Evolutionary conservation across 2,797 vertebrate species (phyloP), one percentile per base, ranked within the genome.

Genomic region (Odontamblyopus rebecca): DNA sequence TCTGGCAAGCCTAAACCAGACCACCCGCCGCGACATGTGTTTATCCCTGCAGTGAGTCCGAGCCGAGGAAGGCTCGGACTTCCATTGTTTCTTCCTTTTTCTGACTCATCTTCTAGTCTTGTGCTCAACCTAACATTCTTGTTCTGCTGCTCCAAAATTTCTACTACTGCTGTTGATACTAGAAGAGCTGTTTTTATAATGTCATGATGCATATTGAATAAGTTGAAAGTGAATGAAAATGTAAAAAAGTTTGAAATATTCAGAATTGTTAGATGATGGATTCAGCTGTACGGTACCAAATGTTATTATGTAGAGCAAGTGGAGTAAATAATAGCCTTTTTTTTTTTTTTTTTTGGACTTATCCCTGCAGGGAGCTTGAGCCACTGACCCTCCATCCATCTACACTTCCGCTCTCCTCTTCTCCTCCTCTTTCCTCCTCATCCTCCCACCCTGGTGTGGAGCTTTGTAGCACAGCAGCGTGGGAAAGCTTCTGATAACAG

Each of bases 401-500:
- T 85, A 83, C 81, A 79, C 83, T 87, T 88, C 82, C 69, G 71
- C 85, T 86, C 86, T 83, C 86, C 86, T 85, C 89, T 82, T 91
- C 86, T 85, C 89, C 83, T 91, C 88, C 86, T 88, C 82, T 86
- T 85, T 83, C 86, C 38, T 44, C 41, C 86, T 85, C 89, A 84
- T 91, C 89, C 87, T 88, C 82, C 85, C 81, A 75, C 90, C 87
- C 88, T 89, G 87, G 89, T 78, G 85, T 87, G 85, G 84, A 87
- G 87, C 88, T 92, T 89, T 91, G 90, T 88, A 86, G 50, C 85
- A 73, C 76, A 78, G 84, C 88, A 89, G 91, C 90, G 90, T 93
- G 92, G 91, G 92, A 93, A 92, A 91, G 87, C 90, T 84, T 82
- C 88, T 87, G 90, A 93, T 92, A 92, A 92, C 90, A 92, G 88